Evolutionary conservation across 2,797 vertebrate species (phyloP).

Genomic region (Sebastes kiyomatsui): DNA sequence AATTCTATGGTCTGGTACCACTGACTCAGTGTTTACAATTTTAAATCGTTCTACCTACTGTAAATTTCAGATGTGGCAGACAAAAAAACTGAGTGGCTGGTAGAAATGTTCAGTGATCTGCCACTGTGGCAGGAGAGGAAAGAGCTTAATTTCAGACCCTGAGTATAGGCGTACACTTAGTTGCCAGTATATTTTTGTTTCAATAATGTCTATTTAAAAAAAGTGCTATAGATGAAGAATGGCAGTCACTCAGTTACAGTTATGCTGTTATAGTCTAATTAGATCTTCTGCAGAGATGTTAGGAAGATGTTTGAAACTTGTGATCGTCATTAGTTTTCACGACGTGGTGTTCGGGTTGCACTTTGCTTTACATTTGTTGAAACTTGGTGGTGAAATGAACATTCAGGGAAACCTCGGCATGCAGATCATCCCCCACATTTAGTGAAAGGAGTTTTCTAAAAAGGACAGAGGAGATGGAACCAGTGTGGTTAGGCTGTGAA

Average conservation of each 20-base stretch:
- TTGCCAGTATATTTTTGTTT: neutral
- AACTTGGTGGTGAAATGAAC: neutral
- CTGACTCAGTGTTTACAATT: too few species aligned
- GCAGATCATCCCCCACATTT: neutral
- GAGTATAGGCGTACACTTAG: too few species aligned
- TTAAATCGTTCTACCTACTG: too few species aligned
- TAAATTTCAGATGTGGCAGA: rapidly evolving
- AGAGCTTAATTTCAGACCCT: too few species aligned
- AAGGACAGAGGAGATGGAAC: neutral
- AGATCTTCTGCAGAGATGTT: neutral
- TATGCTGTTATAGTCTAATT: neutral
- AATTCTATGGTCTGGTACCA: too few species aligned
- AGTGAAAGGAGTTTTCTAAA: neutral
- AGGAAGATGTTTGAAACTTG: neutral
- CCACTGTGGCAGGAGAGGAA: too few species aligned
- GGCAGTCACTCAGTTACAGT: neutral
- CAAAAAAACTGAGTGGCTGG: too few species aligned
- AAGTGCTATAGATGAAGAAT: neutral
- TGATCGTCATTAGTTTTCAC: neutral
- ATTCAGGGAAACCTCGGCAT: too few species aligned
- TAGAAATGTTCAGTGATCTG: too few species aligned
- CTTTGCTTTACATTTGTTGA: neutral
- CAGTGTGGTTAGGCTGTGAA: neutral
- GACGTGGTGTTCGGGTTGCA: rapidly evolving
- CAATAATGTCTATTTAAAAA: neutral